Evolutionary conservation across 2,888 invertebrate species (phyloP).

Genomic region (Torymus tubicola): DNA sequence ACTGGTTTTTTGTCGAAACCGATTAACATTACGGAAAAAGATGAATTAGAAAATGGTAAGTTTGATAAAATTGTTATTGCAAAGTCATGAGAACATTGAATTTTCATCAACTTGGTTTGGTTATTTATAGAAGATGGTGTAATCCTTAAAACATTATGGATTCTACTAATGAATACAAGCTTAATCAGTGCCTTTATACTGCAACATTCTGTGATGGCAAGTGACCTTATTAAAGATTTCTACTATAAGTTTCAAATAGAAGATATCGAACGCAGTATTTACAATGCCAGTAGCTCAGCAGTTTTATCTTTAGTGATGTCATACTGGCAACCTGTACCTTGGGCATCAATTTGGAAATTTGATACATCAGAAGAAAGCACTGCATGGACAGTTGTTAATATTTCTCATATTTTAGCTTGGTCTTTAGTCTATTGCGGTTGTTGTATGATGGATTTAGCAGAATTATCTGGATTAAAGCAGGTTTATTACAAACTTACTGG

Average conservation of each 20-base stretch:
- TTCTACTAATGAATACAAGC: slow-evolving; percentile 76
- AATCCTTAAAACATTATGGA: slow-evolving; percentile 73
- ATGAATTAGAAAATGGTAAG: slow-evolving; percentile 60
- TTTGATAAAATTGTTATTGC: slow-evolving; percentile 3
- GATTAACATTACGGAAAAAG: slow-evolving; percentile 65
- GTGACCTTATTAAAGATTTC: slow-evolving; percentile 75
- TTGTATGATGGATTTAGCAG: slow-evolving; percentile 81
- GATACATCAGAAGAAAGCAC: slow-evolving; percentile 75
- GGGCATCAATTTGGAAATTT: slow-evolving; percentile 79
- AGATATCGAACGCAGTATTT: slow-evolving; percentile 70
- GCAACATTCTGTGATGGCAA: slow-evolving; percentile 80
- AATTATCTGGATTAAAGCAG: slow-evolving; percentile 81
- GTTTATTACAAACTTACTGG: slow-evolving; percentile 79
- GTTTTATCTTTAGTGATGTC: slow-evolving; percentile 76
- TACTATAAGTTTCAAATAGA: slow-evolving; percentile 75
- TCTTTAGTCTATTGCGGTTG: slow-evolving; percentile 80
- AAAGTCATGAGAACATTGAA: too few species aligned
- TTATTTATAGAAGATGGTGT: slow-evolving; percentile 59
- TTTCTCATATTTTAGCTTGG: slow-evolving; percentile 79
- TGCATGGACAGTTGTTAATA: slow-evolving; percentile 77
- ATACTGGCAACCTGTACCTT: slow-evolving; percentile 78
- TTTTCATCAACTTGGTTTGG: slow-evolving; percentile 19
- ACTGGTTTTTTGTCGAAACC: slow-evolving; percentile 79
- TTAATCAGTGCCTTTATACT: slow-evolving; percentile 79
- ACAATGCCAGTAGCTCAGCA: slow-evolving; percentile 72